Evolutionary conservation across 2,888 invertebrate species (phyloP), one percentile per base, ranked within the genome.

Genomic region (Silvanus unidentatus): DNA sequence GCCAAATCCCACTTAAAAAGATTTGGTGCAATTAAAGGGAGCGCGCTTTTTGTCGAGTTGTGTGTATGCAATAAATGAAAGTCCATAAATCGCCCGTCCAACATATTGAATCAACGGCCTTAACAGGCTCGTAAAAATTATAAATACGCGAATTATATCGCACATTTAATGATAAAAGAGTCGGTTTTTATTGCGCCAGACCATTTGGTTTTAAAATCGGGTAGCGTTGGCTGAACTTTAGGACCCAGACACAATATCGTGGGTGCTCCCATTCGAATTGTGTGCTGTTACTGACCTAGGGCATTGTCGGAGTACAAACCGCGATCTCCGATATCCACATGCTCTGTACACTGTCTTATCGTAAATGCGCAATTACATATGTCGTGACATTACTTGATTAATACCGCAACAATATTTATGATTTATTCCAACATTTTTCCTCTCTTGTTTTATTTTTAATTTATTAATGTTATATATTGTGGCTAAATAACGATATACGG

Each of bases 351-450:
- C 51, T 58, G 58, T 62, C 55, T 65, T 66, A 68, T 68, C 67
- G 63, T 58, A 63, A 65, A 61, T 66, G 64, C 65, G 63, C 67
- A 68, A 67, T 68, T 68, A 64, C 64, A 67, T 59, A 58, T 61
- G 63, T 67, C 65, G 62, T 65, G 64, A 65, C 64, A 64, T 62
- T 63, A 53, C 49, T 30, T n/a, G 52, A 52, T 52, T 52, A 52
- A 50, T 49, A 51, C 45, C 46, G 11, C 13, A 12, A 12, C 32
- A 12, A 8, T 32, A 32, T 32, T 32, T 12, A n/a, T 32, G 32
- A 32, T 32, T 32, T 32, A 32, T 3, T 32, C 10, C 4, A 9
- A 28, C 10, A 9, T 32, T 32, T 32, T 32, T 32, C 13, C 32
- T 32, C 10, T 32, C 4, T 5, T 32, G 32, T 32, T 12, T 22